These are phyloP conservation scores for Chloromyia formosa DNA, from an alignment of 2,888 invertebrate genomes.

Conservation along the genomic window DNA sequence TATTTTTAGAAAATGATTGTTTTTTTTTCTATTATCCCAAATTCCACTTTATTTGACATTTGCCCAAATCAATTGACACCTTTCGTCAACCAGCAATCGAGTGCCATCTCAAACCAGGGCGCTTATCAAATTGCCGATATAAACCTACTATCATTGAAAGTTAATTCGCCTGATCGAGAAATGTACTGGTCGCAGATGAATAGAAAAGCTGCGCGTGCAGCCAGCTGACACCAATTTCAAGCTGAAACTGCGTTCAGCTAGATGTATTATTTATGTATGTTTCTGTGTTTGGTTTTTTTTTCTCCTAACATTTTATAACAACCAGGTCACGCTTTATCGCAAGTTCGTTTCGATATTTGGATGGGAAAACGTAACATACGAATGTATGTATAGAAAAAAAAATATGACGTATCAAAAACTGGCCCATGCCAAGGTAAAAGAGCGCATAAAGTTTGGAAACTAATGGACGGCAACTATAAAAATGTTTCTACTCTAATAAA, in stretches of 20 bases:
- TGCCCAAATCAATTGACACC: too few relatives aligned
- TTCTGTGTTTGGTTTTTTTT: background rate
- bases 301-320: slow-evolving; percentile 22
- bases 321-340: slow-evolving; percentile 43
- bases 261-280: background rate
- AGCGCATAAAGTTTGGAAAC: slow-evolving; percentile 36
- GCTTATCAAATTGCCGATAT: background rate
- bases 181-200: slow-evolving; percentile 8
- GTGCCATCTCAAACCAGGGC: background rate
- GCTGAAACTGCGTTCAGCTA: slow-evolving; percentile 17
- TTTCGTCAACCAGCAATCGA: background rate
- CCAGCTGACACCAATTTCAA: slow-evolving; percentile 46
- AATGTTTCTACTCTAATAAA: slow-evolving; percentile 41
- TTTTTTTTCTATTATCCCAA: too few relatives aligned
- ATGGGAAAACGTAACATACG: background rate
- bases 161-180: slow-evolving; percentile 45
- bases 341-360: slow-evolving; percentile 34
- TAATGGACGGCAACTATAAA: slow-evolving; percentile 36
- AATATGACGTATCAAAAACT: slow-evolving; percentile 17
- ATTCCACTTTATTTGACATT: too few relatives aligned
- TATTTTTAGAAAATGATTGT: too few relatives aligned
- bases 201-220: slow-evolving; percentile 43
- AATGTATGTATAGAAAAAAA: too few relatives aligned
- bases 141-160: slow-evolving; percentile 12
- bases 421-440: slow-evolving; percentile 33